Evolutionary conservation across 2,113 vertebrate genomes (phyloP).

Genomic region (Symphodus melops): DNA sequence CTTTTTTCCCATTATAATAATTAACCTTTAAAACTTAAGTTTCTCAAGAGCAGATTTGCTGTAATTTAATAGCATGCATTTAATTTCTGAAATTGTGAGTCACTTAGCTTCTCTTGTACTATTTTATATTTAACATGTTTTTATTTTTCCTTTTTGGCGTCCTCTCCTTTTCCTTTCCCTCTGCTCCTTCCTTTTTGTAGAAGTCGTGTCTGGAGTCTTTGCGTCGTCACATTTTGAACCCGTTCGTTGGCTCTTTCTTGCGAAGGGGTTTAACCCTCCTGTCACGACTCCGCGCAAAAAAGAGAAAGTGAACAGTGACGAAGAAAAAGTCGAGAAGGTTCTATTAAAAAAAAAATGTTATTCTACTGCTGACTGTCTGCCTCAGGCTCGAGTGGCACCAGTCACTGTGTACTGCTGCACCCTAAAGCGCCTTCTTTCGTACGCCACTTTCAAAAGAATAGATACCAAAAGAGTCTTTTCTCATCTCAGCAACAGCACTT

Average conservation of each 20-base stretch:
- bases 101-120: slow-evolving; percentile 80
- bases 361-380: slow-evolving; percentile 65
- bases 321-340: slow-evolving; percentile 84
- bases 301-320: slow-evolving; percentile 79
- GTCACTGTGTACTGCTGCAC: slow-evolving; percentile 30
- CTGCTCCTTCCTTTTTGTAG: slow-evolving; percentile 76
- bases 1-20: slow-evolving; percentile 80
- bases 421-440: slow-evolving; percentile 31
- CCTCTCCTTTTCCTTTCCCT: slow-evolving; percentile 80
- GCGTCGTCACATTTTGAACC: slow-evolving; percentile 62
- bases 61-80: slow-evolving; percentile 87
- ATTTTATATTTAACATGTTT: slow-evolving; percentile 75
- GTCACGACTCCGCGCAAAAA: slow-evolving; percentile 63
- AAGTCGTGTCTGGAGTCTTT: slow-evolving; percentile 74
- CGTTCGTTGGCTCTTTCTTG: slow-evolving; percentile 52
- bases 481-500: slow-evolving; percentile 72
- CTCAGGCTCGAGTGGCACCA: slow-evolving; percentile 27
- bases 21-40: slow-evolving; percentile 84
- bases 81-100: slow-evolving; percentile 83
- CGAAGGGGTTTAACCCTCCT: slow-evolving; percentile 53
- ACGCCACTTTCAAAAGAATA: slow-evolving; percentile 52
- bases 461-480: slow-evolving; percentile 73
- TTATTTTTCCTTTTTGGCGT: slow-evolving; percentile 74
- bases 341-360: slow-evolving; percentile 83
- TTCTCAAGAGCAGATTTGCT: slow-evolving; percentile 85